A percentile compares a stretch with the other conserved stretches of the same genome.
Evolutionary conservation across 2,113 vertebrate species (phyloP).

Genomic region (Nesospiza acunhae): DNA sequence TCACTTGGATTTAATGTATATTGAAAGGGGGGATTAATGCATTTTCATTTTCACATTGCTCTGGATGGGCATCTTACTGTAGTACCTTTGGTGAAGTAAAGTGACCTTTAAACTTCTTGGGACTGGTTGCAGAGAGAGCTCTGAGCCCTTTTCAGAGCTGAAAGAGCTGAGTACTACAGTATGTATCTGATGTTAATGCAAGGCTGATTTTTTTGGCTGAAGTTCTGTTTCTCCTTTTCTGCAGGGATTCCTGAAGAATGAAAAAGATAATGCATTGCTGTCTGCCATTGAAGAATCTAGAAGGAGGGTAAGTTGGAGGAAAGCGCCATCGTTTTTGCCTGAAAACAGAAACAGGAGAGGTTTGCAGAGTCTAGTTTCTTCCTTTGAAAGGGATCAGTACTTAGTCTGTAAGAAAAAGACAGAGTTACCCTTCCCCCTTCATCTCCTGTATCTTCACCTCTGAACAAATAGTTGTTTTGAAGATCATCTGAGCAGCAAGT

Average conservation of each 20-base stretch:
- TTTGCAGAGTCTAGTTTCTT: neutral
- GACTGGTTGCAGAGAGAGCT: neutral
- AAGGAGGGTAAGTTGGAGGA: slow-evolving; percentile 85
- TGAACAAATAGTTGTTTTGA: neutral
- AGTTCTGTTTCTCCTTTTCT: slow-evolving; percentile 28
- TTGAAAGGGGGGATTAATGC: slow-evolving; percentile 35
- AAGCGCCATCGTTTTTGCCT: accelerated
- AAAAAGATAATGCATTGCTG: slow-evolving; percentile 95
- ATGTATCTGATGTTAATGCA: neutral
- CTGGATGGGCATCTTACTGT: neutral
- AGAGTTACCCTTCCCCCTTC: neutral
- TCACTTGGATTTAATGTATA: slow-evolving; percentile 27
- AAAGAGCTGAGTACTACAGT: neutral
- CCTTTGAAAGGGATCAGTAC: neutral
- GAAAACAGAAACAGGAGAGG: neutral
- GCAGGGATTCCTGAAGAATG: slow-evolving; percentile 97
- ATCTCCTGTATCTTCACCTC: neutral
- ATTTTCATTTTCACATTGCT: slow-evolving; percentile 9
- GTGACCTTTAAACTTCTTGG: slow-evolving; percentile 30
- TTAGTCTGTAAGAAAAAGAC: neutral
- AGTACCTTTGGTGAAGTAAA: neutral
- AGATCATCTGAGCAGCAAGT: neutral
- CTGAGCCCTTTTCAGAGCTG: neutral
- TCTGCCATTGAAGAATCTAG: slow-evolving; percentile 97
- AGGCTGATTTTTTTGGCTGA: neutral